Conservation (phyloP, 2,797 vertebrate genomes). For the Babyrousa celebensis region DNA sequence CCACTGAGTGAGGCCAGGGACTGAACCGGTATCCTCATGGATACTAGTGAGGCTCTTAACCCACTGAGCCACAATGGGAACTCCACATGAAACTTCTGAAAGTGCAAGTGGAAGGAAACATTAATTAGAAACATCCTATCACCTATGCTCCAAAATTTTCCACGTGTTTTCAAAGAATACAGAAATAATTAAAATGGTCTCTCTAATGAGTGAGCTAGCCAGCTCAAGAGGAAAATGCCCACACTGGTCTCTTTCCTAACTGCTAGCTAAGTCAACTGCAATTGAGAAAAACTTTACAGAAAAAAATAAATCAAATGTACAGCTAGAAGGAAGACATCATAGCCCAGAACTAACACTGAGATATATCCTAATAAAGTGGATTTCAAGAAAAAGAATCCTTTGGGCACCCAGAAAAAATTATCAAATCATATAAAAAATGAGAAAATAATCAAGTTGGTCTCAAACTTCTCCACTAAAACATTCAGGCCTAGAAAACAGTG, state of each 20-base stretch:
- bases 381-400: conserved; percentile 38
- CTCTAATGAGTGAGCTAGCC: not conserved
- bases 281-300: conserved; percentile 31
- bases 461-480: not conserved
- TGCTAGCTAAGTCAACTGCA: not conserved
- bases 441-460: not conserved
- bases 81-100: conserved; percentile 4
- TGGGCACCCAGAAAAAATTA: not conserved
- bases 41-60: no score
- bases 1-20: no score
- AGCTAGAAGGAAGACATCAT: not conserved
- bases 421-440: not conserved
- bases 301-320: not conserved
- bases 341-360: not conserved
- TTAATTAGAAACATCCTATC: not conserved
- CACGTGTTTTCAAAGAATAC: not conserved
- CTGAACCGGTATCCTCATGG: no score
- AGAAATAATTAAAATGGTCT: conserved; percentile 2
- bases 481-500: not conserved
- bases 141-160: not conserved
- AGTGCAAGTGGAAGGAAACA: not conserved
- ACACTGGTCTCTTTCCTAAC: not conserved
- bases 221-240: not conserved
- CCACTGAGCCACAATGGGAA: no score
- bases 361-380: not conserved